Conservation (phyloP, 1,140 invertebrate genomes). For the Formica selysi region DNA sequence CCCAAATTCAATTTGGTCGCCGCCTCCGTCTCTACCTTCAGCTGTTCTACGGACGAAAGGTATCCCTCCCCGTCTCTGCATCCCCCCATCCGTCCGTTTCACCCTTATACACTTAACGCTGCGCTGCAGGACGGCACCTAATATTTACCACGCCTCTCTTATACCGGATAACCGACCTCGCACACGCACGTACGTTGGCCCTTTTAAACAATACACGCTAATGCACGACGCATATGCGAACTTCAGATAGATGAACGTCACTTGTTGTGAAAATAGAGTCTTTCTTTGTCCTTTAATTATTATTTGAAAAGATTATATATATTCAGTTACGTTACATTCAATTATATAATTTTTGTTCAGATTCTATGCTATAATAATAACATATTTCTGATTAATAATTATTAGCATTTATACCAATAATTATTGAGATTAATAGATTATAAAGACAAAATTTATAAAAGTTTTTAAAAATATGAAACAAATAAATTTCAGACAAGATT, state of each 20-base stretch:
- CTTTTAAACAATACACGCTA: slow-evolving; percentile 72
- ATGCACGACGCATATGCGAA: slow-evolving; percentile 47
- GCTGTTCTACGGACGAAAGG: slow-evolving; percentile 82
- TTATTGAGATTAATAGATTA: not conserved
- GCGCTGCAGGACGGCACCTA: slow-evolving; percentile 77
- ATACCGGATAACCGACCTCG: slow-evolving; percentile 75
- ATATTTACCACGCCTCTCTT: slow-evolving; percentile 81
- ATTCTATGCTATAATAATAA: not conserved
- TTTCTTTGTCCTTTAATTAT: not conserved
- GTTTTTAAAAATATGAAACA: not conserved
- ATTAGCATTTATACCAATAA: not conserved
- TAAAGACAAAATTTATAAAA: not conserved
- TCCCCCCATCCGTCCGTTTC: slow-evolving; percentile 70
- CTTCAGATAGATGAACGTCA: not conserved
- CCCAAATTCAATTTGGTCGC: slow-evolving; percentile 88
- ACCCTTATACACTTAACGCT: slow-evolving; percentile 77
- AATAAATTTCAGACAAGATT: not conserved
- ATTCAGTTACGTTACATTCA: not conserved
- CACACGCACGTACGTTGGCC: slow-evolving; percentile 52
- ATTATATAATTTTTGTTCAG: not conserved
- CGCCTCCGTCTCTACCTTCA: slow-evolving; percentile 83
- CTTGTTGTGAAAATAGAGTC: slow-evolving; percentile 2
- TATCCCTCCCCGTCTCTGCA: slow-evolving; percentile 72
- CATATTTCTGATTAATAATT: not conserved
- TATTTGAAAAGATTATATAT: not conserved